phyloP scores from a whole-genome alignment of 2,113 vertebrate species.

The Mungos mungo region DNA sequence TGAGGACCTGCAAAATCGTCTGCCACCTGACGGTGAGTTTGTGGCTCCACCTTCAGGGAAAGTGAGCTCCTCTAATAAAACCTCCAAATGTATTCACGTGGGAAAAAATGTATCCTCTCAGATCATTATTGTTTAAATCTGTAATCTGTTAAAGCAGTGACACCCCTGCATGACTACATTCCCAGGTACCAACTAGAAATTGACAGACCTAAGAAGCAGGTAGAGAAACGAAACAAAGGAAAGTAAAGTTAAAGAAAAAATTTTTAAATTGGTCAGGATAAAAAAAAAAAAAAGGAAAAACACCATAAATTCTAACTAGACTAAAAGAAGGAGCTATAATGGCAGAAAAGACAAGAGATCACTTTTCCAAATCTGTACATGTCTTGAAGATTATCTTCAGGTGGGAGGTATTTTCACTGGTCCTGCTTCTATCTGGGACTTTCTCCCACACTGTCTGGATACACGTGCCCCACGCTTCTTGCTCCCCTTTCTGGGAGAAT shows the following conservation, averaged over 20 bases:
- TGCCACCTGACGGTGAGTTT: slow-evolving; percentile 40
- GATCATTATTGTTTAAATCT: neutral
- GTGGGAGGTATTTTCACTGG: neutral
- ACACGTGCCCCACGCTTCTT: neutral
- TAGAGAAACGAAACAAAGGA: neutral
- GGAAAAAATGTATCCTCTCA: neutral
- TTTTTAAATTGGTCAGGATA: neutral
- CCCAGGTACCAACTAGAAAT: neutral
- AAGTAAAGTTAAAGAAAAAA: neutral
- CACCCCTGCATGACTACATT: neutral
- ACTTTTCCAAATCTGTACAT: neutral
- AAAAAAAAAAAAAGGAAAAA: neutral
- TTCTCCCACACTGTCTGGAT: neutral
- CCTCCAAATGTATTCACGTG: neutral
- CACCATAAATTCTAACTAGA: neutral
- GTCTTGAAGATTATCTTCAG: neutral
- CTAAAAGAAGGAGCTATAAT: neutral
- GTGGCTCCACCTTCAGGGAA: neutral
- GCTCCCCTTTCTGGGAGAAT: neutral
- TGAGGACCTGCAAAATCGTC: neutral
- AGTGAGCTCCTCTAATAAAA: neutral
- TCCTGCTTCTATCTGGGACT: neutral
- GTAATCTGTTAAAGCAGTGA: neutral
- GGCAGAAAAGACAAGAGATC: neutral
- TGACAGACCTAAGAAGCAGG: neutral